Conservation (phyloP, 2,797 vertebrate species). For the Catharus ustulatus region DNA sequence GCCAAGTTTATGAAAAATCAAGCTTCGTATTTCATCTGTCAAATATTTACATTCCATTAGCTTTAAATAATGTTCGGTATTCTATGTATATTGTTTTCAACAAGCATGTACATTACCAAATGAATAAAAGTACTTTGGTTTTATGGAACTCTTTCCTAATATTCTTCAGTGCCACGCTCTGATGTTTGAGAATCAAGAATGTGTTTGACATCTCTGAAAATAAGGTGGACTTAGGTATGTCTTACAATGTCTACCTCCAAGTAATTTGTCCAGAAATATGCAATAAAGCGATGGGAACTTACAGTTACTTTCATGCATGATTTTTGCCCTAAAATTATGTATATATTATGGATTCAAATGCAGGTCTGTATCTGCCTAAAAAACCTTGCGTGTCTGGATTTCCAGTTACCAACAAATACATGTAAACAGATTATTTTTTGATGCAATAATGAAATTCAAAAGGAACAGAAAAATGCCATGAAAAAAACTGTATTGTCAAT, state of each 20-base stretch:
- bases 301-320: background rate
- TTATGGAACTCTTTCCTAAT: background rate
- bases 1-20: background rate
- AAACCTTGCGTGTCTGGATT: background rate
- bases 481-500: background rate
- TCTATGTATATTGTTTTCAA: background rate
- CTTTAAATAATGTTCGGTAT: background rate
- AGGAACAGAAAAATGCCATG: background rate
- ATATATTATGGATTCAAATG: background rate
- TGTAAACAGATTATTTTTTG: background rate
- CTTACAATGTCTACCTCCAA: background rate
- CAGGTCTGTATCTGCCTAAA: background rate
- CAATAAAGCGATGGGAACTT: background rate
- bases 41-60: background rate
- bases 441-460: background rate
- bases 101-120: background rate
- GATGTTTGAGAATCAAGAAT: background rate
- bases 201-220: background rate
- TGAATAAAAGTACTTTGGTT: background rate
- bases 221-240: background rate
- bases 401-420: background rate
- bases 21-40: background rate
- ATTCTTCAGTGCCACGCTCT: background rate
- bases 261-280: background rate
- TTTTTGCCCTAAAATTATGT: background rate